Evolutionary conservation across 2,113 vertebrate species (phyloP).

Genomic region (Mesocricetus auratus): DNA sequence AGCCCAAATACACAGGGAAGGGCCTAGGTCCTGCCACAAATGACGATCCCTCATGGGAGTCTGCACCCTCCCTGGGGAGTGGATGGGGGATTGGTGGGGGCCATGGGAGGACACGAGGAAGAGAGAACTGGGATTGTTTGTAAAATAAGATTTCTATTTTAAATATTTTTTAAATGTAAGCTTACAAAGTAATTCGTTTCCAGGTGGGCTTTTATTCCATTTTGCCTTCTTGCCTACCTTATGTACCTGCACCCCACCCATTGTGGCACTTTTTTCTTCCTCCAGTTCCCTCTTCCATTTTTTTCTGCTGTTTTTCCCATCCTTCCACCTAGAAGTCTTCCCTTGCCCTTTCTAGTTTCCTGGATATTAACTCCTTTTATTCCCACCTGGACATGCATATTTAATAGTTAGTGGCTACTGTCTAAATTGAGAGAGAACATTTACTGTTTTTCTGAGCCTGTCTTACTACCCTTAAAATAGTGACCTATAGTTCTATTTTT

Average conservation of each 20-base stretch:
- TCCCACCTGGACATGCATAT: neutral
- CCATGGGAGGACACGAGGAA: too few relatives aligned
- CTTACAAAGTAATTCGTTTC: neutral
- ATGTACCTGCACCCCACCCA: fast-evolving
- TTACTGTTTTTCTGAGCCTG: neutral
- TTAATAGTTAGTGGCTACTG: too few relatives aligned
- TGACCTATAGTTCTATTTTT: neutral
- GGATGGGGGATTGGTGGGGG: too few relatives aligned
- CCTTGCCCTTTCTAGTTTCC: too few relatives aligned
- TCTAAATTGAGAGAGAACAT: neutral
- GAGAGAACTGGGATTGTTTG: too few relatives aligned
- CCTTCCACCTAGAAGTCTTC: too few relatives aligned
- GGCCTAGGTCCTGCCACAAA: too few relatives aligned
- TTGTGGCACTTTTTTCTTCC: fast-evolving
- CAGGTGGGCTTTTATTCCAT: neutral
- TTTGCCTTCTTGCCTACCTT: neutral
- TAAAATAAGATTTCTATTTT: too few relatives aligned
- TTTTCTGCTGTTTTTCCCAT: neutral
- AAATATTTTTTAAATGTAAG: too few relatives aligned
- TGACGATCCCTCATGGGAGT: too few relatives aligned
- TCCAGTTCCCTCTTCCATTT: neutral
- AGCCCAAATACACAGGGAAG: too few relatives aligned
- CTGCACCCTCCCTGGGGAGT: too few relatives aligned
- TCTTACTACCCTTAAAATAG: neutral
- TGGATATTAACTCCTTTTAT: neutral